These are phyloP conservation scores for Panurus biarmicus DNA, from an alignment of 2,113 vertebrate species.

Conservation along the genomic window DNA sequence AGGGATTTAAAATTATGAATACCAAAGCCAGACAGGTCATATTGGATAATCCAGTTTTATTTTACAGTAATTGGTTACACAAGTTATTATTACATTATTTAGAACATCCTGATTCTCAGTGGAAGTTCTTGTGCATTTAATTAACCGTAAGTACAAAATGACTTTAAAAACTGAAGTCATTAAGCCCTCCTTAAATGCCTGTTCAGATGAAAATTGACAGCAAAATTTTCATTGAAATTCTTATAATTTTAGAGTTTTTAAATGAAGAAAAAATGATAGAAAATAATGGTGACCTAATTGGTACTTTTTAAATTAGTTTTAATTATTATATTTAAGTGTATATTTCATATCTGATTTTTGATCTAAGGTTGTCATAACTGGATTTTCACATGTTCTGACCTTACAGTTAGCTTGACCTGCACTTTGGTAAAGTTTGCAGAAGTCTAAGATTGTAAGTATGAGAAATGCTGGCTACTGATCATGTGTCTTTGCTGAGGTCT, in stretches of 20 bases:
- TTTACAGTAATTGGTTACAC: constrained; percentile 61
- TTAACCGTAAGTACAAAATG: constrained; percentile 22
- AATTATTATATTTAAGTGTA: neutral
- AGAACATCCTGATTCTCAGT: constrained; percentile 32
- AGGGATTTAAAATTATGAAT: constrained; percentile 54
- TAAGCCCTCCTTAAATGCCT: neutral
- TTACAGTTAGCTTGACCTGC: neutral
- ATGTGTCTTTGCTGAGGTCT: neutral
- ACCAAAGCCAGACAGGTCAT: constrained; percentile 15
- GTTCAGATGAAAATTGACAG: constrained; percentile 22
- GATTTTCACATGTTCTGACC: neutral
- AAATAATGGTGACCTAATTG: neutral
- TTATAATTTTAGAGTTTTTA: neutral
- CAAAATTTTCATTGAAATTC: neutral
- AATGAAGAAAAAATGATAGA: neutral
- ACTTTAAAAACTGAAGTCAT: constrained; percentile 23
- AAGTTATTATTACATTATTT: constrained; percentile 59
- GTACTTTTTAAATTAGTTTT: neutral
- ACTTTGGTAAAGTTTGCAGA: neutral
- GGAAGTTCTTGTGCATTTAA: constrained; percentile 44
- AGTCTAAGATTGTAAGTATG: neutral
- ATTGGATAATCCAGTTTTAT: constrained; percentile 56
- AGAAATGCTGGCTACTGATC: neutral
- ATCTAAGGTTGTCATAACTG: neutral
- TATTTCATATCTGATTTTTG: neutral